phyloP scores from a whole-genome alignment of 2,113 vertebrate species.

The Paramormyrops kingsleyae region DNA sequence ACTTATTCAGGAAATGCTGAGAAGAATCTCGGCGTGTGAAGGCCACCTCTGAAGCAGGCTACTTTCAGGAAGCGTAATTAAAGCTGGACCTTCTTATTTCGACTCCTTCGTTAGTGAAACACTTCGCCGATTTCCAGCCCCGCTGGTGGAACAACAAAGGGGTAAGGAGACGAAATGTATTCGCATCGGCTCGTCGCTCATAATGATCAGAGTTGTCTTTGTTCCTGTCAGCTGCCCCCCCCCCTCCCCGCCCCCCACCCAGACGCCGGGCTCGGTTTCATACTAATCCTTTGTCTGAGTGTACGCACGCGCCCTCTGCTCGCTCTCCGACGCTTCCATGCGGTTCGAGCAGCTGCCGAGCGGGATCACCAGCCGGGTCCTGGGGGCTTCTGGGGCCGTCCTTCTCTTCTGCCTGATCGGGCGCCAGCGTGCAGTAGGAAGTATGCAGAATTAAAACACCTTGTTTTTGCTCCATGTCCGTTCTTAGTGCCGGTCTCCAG shows the following conservation, averaged over 20 bases:
- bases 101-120: background rate
- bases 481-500: background rate
- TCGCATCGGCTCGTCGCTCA: background rate
- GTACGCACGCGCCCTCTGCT: background rate
- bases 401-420: background rate
- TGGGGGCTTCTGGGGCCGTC: background rate
- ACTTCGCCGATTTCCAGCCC: background rate
- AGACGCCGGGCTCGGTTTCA: background rate
- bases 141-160: background rate
- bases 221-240: background rate
- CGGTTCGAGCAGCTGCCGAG: background rate
- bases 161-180: background rate
- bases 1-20: background rate
- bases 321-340: background rate
- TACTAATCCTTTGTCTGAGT: conserved; percentile 9
- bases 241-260: background rate
- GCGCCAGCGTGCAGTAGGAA: background rate
- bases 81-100: background rate
- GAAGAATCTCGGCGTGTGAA: background rate
- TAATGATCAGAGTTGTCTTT: conserved; percentile 3
- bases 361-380: background rate
- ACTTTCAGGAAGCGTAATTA: background rate
- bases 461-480: background rate
- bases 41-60: background rate
- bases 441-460: background rate